Evolutionary conservation across 1,140 invertebrate species (phyloP).

Genomic region (Drosophila ercepeae): DNA sequence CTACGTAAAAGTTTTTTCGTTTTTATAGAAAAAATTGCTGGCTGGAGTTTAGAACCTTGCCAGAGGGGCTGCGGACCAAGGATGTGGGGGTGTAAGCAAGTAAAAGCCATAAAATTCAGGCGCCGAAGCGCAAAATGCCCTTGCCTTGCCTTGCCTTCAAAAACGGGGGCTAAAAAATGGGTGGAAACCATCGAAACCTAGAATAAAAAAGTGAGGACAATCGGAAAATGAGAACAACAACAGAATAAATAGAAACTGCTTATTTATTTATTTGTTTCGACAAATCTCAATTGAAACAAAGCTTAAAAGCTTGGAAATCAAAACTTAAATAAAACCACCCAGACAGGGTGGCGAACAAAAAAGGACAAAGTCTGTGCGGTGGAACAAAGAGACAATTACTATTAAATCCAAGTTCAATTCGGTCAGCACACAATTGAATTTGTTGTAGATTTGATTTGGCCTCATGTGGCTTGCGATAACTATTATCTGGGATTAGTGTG

Average conservation of each 20-base stretch:
- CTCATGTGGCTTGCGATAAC: conserved; percentile 40
- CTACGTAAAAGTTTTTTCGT: conserved; percentile 32
- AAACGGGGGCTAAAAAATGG: background rate
- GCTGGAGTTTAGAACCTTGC: conserved; percentile 41
- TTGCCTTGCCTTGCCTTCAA: conserved; percentile 6
- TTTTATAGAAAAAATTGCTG: conserved; percentile 37
- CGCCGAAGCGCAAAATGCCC: conserved; percentile 53
- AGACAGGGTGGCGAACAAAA: conserved; percentile 13
- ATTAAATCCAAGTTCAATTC: conserved; percentile 60
- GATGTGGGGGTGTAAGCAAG: conserved; percentile 8
- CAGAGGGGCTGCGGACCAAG: conserved; percentile 32
- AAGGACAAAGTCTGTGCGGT: background rate
- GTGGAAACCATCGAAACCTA: background rate
- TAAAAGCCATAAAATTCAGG: conserved; percentile 43
- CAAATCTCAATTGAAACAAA: conserved; percentile 68
- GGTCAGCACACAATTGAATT: conserved; percentile 44
- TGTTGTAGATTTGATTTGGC: conserved; percentile 54
- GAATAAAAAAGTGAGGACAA: conserved; percentile 6
- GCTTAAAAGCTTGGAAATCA: conserved; percentile 63
- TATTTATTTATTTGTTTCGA: conserved; percentile 76
- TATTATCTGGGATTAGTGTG: conserved; percentile 35
- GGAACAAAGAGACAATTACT: conserved; percentile 42
- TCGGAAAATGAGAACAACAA: conserved; percentile 10
- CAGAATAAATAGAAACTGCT: conserved; percentile 63
- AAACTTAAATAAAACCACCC: conserved; percentile 59